Evolutionary conservation across 2,113 vertebrate species (phyloP), one percentile per base, ranked within the genome.

Genomic region (Nothoprocta perdicaria): DNA sequence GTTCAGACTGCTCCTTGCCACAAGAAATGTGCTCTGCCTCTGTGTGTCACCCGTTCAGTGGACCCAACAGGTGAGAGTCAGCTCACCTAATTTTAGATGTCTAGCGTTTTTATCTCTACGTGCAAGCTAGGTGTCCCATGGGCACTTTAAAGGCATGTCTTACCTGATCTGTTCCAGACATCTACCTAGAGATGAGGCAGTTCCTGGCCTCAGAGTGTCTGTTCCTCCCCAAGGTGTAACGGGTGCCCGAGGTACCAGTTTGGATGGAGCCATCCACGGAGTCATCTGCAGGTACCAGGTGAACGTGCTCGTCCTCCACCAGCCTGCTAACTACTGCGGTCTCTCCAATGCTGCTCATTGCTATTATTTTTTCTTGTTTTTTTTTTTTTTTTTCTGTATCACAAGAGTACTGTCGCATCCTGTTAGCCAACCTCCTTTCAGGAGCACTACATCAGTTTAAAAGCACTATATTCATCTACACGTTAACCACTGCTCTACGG

Each of bases 131-230:
- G 9, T 89, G 65, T 67, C 76, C 88, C 55, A 40, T 4, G 65
- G 92, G 68, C 69, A 92, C 61, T 86, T 78, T n/a, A 81, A 80
- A 95, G 72, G 33, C 27, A 68, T 57, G 52, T 57, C 69, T 92
- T 94, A 88, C 77, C 90, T 88, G 61, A 94, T 88, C 73, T 94
- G 1, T 85, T 92, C 86, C 43, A 88, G 92, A 52, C 91, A 88
- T 63, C 80, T 91, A 6, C 61, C 24, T 78, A 52, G 41, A 33
- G 52, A 91, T 57, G 63, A 80, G 71, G 80, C 83, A 80, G 88
- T 86, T 89, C 69, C 84, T 67, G 33, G 71, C 53, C 61, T 91
- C n/a, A 27, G 55, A 89, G 43, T 80, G 43, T 57, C 76, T 89
- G 78, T 80, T 88, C 77, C 63, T 75, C 50, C 0, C 0, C 41